Conservation (phyloP, 2,888 invertebrate species). For the Idaea dimidiata region DNA sequence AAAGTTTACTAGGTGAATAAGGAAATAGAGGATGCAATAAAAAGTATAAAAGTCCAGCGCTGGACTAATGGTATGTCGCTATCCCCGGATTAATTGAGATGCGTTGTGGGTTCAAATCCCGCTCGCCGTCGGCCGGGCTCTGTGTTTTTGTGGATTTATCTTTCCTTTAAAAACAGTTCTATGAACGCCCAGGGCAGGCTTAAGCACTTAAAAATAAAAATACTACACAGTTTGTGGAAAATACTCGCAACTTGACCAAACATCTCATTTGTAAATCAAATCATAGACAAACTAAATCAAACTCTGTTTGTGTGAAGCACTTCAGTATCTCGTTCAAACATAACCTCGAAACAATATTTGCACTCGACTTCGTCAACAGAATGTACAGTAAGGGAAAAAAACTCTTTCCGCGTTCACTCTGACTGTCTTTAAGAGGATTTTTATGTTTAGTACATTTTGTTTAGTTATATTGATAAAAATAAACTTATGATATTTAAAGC, state of each 20-base stretch:
- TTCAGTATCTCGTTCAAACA: conserved; percentile 15
- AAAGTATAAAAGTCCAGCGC: no score
- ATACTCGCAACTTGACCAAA: conserved; percentile 6
- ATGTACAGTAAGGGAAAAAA: conserved; percentile 5
- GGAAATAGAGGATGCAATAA: no score
- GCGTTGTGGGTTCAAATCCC: no score
- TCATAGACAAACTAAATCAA: conserved; percentile 11
- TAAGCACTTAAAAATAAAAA: no score
- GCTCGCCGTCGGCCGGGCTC: no score
- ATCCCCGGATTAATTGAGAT: no score
- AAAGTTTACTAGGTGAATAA: no score
- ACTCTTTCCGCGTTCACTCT: conserved; percentile 4
- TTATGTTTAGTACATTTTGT: conserved; percentile 2
- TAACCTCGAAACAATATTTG: conserved; percentile 27
- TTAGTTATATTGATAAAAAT: conserved; percentile 19
- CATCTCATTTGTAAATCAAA: conserved; percentile 13
- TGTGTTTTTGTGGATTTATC: no score
- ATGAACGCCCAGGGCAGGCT: no score
- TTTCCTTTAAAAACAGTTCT: no score
- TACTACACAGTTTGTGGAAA: background rate
- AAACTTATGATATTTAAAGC: no score
- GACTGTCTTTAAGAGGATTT: conserved; percentile 4
- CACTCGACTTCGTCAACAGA: conserved; percentile 10
- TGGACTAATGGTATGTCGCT: no score
- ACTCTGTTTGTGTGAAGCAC: background rate